Evolutionary conservation across 2,797 vertebrate genomes (phyloP).

Genomic region (Kryptopterus vitreolus): DNA sequence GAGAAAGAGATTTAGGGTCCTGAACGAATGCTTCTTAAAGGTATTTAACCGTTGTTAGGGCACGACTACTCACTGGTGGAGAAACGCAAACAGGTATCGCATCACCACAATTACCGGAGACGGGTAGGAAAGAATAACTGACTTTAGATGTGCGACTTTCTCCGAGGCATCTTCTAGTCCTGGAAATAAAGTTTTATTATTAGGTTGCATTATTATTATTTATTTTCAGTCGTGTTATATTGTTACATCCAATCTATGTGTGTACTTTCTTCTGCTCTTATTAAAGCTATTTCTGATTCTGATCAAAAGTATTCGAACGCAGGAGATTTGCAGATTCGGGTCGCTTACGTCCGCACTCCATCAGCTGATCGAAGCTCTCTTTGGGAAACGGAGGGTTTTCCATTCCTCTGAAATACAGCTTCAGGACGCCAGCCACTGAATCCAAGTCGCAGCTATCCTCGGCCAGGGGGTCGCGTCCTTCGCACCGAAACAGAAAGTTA

Average conservation of each 20-base stretch:
- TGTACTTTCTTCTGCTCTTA: too few relatives aligned
- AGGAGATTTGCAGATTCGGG: too few relatives aligned
- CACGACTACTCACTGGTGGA: slow-evolving; percentile 83
- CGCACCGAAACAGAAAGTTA: slow-evolving; percentile 46
- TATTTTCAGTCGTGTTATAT: too few relatives aligned
- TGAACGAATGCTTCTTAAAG: neutral
- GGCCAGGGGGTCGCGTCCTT: slow-evolving; percentile 83
- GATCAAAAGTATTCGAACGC: too few relatives aligned
- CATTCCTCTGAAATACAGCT: slow-evolving; percentile 85
- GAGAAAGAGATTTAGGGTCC: neutral
- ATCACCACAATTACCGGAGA: slow-evolving; percentile 75
- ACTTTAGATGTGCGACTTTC: slow-evolving; percentile 72
- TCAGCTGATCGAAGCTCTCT: slow-evolving; percentile 74
- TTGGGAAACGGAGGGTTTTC: slow-evolving; percentile 81
- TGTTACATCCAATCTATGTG: too few relatives aligned
- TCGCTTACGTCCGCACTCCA: slow-evolving; percentile 75
- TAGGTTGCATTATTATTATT: too few relatives aligned
- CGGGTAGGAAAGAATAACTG: slow-evolving; percentile 72
- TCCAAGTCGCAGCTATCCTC: slow-evolving; percentile 76
- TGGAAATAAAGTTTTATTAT: slow-evolving; percentile 60
- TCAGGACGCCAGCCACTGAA: slow-evolving; percentile 85
- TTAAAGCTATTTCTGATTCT: too few relatives aligned
- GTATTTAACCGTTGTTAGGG: neutral
- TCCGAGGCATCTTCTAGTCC: slow-evolving; percentile 77
- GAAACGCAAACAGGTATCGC: slow-evolving; percentile 89